Evolutionary conservation across 2,888 invertebrate genomes (phyloP).

Genomic region (Caenorhabditis zanzibari): DNA sequence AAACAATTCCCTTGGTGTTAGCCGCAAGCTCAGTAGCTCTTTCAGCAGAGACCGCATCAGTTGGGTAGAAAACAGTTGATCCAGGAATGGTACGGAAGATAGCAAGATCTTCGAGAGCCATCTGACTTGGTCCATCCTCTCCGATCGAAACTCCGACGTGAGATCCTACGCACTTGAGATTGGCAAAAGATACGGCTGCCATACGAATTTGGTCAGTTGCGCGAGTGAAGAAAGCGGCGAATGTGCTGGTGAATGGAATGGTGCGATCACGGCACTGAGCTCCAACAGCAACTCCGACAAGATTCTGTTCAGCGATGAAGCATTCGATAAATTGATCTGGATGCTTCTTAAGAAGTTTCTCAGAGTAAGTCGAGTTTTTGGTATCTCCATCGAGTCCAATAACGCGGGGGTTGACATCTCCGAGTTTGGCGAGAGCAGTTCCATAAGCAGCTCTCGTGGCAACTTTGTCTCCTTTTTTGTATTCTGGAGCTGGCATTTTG

Average conservation of each 20-base stretch:
- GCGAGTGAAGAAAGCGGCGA: conserved; percentile 97
- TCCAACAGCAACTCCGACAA: conserved; percentile 92
- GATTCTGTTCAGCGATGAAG: conserved; percentile 95
- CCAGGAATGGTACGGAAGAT: conserved; percentile 94
- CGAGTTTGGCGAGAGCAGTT: conserved; percentile 93
- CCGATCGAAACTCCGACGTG: conserved; percentile 98
- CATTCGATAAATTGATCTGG: conserved; percentile 94
- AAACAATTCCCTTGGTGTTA: conserved; percentile 88
- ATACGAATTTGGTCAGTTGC: conserved; percentile 99
- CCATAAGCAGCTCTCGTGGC: conserved; percentile 97
- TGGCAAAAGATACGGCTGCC: conserved; percentile 98
- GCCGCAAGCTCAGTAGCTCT: conserved; percentile 93
- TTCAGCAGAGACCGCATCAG: conserved; percentile 94
- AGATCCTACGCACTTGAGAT: conserved; percentile 93
- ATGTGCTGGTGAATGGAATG: conserved; percentile 96
- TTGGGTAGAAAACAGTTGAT: conserved; percentile 88
- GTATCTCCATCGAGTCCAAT: conserved; percentile 98
- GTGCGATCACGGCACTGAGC: conserved; percentile 94
- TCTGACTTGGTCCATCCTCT: conserved; percentile 90
- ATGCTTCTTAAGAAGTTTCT: conserved; percentile 89
- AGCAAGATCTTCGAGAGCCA: conserved; percentile 98
- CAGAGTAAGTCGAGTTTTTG: conserved; percentile 98
- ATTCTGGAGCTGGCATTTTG: conserved; percentile 88
- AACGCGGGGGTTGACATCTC: conserved; percentile 87
- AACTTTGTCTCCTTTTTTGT: conserved; percentile 87